Base-by-base conservation (phyloP, 2,797 vertebrate species). In the Danio tinwini region DNA sequence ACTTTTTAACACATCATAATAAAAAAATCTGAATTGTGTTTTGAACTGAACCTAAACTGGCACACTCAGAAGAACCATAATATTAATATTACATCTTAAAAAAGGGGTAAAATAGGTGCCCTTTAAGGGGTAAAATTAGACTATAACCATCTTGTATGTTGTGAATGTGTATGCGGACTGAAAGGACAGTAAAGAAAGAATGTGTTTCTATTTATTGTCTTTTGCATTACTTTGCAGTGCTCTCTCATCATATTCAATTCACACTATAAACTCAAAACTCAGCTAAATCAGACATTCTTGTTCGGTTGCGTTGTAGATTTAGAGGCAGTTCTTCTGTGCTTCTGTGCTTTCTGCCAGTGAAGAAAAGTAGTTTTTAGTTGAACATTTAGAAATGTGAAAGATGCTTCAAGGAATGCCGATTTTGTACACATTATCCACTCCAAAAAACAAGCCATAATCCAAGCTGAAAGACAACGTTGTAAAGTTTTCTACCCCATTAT, bases 171-270 rank as follows among this genome's bases (percentile, higher is more conserved):
- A 29, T 29, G 29, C 29, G 29, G 1, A 29, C 29, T 29, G 1
- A 29, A 29, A 29, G 29, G 1, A 29, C 3, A 29, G 29, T 29
- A 29, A 29, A 29, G 29, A 29, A 52, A 69, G 37, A 16, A 17
- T 50, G 47, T 0, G 5, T 68, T 68, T 68, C 21, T 52, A 12
- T n/a, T 39, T 52, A 7, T 52, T 52, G 16, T 17, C 45, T 52
- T 52, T 69, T 52, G 29, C 40, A 40, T 52, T 12, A 7, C 6
- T 39, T 52, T 52, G 16, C n/a, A 39, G 47, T 50, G 14, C 21
- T 69, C 14, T 69, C 14, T 40, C 21, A 29, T 67, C 64, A 68
- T 13, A 10, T 69, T 69, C 16, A n/a, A 40, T 17, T 53, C 67
- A 40, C 29, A n/a, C 49, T n/a, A 21, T 14, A n/a, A 39, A 11